Percentiles rank a stretch among this genome's conserved stretches.
phyloP scores from a whole-genome alignment of 2,113 vertebrate species.

The Syrrhaptes paradoxus region DNA sequence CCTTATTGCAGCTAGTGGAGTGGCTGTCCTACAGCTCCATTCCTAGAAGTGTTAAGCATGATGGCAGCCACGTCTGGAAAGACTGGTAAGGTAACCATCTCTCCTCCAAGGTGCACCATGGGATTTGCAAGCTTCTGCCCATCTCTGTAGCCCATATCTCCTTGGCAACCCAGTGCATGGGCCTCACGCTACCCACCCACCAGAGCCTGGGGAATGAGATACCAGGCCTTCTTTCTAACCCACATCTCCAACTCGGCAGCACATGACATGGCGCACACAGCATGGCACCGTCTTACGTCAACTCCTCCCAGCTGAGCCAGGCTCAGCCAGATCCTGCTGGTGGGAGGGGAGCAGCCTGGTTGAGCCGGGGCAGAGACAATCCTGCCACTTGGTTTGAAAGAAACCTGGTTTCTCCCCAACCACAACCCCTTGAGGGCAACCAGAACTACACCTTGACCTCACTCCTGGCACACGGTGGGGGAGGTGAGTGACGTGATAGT shows the following conservation, averaged over 20 bases:
- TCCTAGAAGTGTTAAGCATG: conserved; percentile 72
- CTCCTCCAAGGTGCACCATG: conserved; percentile 70
- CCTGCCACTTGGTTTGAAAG: not conserved
- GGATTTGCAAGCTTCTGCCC: conserved; percentile 69
- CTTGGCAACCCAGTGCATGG: conserved; percentile 73
- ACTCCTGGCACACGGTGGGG: conserved; percentile 67
- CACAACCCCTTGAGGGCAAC: not conserved
- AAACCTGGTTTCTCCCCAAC: conserved; percentile 29
- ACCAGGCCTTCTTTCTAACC: conserved; percentile 73
- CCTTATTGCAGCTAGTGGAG: conserved; percentile 71
- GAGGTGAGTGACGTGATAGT: conserved; percentile 33
- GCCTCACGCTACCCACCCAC: conserved; percentile 75
- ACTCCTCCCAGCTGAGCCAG: conserved; percentile 41
- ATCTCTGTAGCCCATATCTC: conserved; percentile 65
- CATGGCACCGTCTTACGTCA: conserved; percentile 69
- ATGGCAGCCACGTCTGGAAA: conserved; percentile 68
- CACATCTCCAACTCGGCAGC: conserved; percentile 71
- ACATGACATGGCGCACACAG: conserved; percentile 71
- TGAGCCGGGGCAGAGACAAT: not conserved
- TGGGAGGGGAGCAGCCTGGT: conserved; percentile 34
- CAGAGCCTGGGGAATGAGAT: conserved; percentile 66
- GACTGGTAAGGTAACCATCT: conserved; percentile 73
- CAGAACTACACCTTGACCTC: conserved; percentile 65
- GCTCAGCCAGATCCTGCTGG: not conserved
- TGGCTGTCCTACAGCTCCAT: conserved; percentile 68